Base-by-base conservation (phyloP, 2,888 invertebrate genomes). In the Agrotis ipsilon region DNA sequence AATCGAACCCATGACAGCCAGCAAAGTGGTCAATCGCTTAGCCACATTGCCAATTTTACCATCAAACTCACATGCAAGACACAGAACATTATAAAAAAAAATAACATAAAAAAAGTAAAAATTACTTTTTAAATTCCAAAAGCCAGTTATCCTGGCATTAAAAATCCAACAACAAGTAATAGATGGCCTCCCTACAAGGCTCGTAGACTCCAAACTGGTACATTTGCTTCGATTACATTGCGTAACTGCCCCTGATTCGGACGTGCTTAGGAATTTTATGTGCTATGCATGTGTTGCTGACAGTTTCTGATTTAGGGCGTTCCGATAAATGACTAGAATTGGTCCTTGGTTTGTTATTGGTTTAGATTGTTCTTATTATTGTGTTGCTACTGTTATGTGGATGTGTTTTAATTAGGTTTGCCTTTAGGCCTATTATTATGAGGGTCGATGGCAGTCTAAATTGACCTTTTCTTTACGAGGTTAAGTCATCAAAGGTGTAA, bases 231-330 rank as follows among this genome's bases (percentile, higher is more conserved):
- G 80, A 86, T 85, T 82, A 85, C 80, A 77, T 83, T 78, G 66
- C 77, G 80, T 80, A 80, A 81, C 79, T 58, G 75, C 66, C 68
- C 63, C 75, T 78, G 69, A 78, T 79, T 64, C 63, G 72, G 27
- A 82, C 87, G 86, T 86, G 86, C 49, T 66, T 51, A n/a, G 87
- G 79, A 85, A 79, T 78, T 80, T 80, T 79, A 86, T 86, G 69
- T 71, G n/a, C 61, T 57, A 72, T 72, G 75, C 82, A 81, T 69
- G 68, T 77, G 80, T 78, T 59, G 39, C 58, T 43, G 61, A 59
- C 71, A 71, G 27, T 51, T 0, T 14, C 43, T 75, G 74, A 84
- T 68, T 16, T 70, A 72, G 51, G 68, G 21, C 49, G 9, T 55
- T 60, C 39, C n/a, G 57, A 59, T 58, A 70, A 74, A 78, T 72